Percentiles rank a stretch among this genome's conserved stretches.
These are phyloP conservation scores for Ips typographus DNA, from an alignment of 1,140 invertebrate species.

Conservation along the genomic window DNA sequence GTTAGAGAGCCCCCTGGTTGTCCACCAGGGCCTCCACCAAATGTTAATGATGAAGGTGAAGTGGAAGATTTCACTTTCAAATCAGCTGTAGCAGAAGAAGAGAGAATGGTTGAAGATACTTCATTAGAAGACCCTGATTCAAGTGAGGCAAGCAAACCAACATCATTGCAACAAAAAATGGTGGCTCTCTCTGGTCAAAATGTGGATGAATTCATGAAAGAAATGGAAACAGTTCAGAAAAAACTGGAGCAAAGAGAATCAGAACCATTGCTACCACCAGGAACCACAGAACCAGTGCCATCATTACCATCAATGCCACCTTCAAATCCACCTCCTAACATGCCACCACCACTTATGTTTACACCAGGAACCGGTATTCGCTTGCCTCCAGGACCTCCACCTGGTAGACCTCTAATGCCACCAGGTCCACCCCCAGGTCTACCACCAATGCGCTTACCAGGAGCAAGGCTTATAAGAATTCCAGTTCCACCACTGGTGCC, in stretches of 20 bases:
- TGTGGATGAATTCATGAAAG: slow-evolving; percentile 89
- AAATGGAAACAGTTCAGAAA: slow-evolving; percentile 83
- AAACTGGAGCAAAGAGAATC: slow-evolving; percentile 69
- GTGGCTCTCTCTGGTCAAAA: slow-evolving; percentile 83
- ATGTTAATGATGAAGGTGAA: slow-evolving; percentile 68
- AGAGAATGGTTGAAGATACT: slow-evolving; percentile 11
- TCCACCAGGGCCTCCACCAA: slow-evolving; percentile 79
- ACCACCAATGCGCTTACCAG: slow-evolving; percentile 54
- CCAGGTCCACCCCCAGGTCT: slow-evolving; percentile 71
- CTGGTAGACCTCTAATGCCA: slow-evolving; percentile 61
- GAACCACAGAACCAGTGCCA: slow-evolving; percentile 47
- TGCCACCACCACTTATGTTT: slow-evolving; percentile 60
- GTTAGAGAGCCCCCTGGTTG: slow-evolving; percentile 77
- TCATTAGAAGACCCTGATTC: neutral
- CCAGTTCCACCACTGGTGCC: slow-evolving; percentile 57
- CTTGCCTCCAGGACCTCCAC: slow-evolving; percentile 64
- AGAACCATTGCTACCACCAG: slow-evolving; percentile 44
- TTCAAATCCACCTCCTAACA: slow-evolving; percentile 55
- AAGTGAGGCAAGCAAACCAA: slow-evolving; percentile 59
- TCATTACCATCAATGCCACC: slow-evolving; percentile 52
- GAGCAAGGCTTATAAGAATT: slow-evolving; percentile 59
- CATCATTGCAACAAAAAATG: slow-evolving; percentile 79
- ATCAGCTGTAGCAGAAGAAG: slow-evolving; percentile 44
- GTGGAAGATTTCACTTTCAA: slow-evolving; percentile 51
- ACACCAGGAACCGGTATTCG: slow-evolving; percentile 50